Base-by-base conservation (phyloP, 2,113 vertebrate species). In the Platanista minor region DNA sequence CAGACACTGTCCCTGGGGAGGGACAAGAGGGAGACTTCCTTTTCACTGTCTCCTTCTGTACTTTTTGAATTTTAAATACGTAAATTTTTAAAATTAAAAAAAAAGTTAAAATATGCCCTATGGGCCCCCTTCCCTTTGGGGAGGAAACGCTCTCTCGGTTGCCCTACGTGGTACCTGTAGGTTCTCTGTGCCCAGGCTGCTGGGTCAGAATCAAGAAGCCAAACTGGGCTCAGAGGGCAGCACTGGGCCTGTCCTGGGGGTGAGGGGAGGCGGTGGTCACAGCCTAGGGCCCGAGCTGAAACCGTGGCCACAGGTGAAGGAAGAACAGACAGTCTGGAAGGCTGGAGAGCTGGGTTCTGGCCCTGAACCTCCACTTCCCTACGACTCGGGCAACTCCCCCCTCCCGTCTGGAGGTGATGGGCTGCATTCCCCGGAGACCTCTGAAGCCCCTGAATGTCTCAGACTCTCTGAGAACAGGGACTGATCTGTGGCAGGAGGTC, bases 131-230 rank as follows among this genome's bases (percentile, higher is more conserved):
- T 75, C 49, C 46, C 27, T 87, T 12, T 21, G 20, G 1, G 41
- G 67, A 59, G 61, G 61, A 71, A 18, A 41, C 1, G 29, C 5
- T 52, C 20, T 57, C n/a, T 27, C 1, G 27, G 49, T 82, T 4
- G n/a, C 54, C 27, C 15, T 1, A 3, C 1, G 57, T 12, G 57
- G 78, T 27, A 20, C 43, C 23, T 0, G 0, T 4, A 33, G 33
- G n/a, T 2, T 0, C 54, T 33, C 67, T 2, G 6, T 17, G 33
- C 83, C 23, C 59, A 31, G 67, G 49, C 8, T 77, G 49, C 14
- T 2, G 52, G 12, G 15, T 54, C 46, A 57, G 31, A 71, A 41
- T 8, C 4, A 7, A 21, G 66, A 81, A 75, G 46, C 36, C 3
- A 3, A 52, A 41, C 11, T 67, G 66, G 57, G 77, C 36, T 83